Percentiles rank a stretch among this genome's conserved stretches.
These are phyloP conservation scores for Polymixis flavicincta DNA, from an alignment of 2,888 invertebrate genomes.

Conservation along the genomic window DNA sequence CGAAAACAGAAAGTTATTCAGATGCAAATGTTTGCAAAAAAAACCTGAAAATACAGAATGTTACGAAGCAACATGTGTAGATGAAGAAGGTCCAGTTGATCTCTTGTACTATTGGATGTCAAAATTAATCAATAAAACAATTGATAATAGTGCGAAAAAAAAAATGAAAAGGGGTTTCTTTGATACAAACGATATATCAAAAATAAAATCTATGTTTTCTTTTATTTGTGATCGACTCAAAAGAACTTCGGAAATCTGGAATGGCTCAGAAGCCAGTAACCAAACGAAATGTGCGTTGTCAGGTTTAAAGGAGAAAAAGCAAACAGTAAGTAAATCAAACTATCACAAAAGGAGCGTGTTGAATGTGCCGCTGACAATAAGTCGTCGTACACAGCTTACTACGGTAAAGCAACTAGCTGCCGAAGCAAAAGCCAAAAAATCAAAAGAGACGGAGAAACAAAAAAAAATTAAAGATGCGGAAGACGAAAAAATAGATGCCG, in stretches of 20 bases:
- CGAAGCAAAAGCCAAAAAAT: neutral
- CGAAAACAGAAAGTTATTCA: constrained; percentile 24
- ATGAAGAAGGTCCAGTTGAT: constrained; percentile 9
- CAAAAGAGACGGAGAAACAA: neutral
- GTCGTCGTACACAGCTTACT: neutral
- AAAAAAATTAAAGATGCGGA: constrained; percentile 18
- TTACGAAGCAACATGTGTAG: constrained; percentile 38
- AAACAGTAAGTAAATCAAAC: constrained; percentile 7
- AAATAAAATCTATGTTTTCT: constrained; percentile 50
- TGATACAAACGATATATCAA: constrained; percentile 31
- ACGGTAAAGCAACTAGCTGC: neutral
- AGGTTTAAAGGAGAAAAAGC: constrained; percentile 11
- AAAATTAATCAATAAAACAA: constrained; percentile 18
- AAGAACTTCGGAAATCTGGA: constrained; percentile 45
- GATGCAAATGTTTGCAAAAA: constrained; percentile 49
- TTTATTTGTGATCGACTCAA: constrained; percentile 46
- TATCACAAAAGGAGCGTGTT: constrained; percentile 38
- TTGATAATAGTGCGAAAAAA: neutral
- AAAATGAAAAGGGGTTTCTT: constrained; percentile 26
- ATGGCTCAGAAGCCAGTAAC: constrained; percentile 16
- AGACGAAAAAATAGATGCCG: constrained; percentile 43
- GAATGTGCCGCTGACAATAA: constrained; percentile 9
- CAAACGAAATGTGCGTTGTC: constrained; percentile 24
- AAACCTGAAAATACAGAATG: constrained; percentile 38
- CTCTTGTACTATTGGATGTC: constrained; percentile 22